A percentile compares a stretch with the other conserved stretches of the same genome.
Conservation (phyloP, 2,888 invertebrate genomes). For the Apodemia zela region DNA sequence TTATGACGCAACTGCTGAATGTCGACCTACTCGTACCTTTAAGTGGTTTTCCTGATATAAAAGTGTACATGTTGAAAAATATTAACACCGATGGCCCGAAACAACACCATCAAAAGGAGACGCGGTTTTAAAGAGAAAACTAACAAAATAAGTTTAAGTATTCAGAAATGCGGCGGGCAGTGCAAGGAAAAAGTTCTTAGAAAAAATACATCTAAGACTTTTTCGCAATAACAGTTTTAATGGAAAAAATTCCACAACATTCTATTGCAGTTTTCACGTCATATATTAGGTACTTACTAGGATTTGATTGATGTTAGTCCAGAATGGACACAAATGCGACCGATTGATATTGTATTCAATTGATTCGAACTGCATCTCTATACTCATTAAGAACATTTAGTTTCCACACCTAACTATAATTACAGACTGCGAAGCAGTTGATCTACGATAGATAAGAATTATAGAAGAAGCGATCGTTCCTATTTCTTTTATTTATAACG, state of each 20-base stretch:
- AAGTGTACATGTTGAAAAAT: too few relatives aligned
- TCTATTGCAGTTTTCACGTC: slow-evolving; percentile 3
- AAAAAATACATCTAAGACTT: neutral
- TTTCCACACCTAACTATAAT: slow-evolving; percentile 20
- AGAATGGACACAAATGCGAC: neutral
- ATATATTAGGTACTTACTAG: slow-evolving; percentile 5
- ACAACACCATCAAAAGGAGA: too few relatives aligned
- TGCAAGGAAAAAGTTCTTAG: too few relatives aligned
- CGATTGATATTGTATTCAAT: slow-evolving; percentile 32
- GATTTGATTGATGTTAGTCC: slow-evolving; percentile 8
- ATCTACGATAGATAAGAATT: neutral
- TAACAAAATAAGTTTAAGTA: too few relatives aligned
- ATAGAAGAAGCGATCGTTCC: neutral
- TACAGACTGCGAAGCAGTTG: slow-evolving; percentile 4
- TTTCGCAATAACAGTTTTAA: neutral
- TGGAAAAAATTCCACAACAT: neutral
- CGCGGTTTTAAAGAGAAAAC: too few relatives aligned
- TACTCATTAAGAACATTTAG: slow-evolving; percentile 27
- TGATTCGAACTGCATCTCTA: slow-evolving; percentile 31
- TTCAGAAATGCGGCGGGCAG: too few relatives aligned
- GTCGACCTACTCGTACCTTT: too few relatives aligned
- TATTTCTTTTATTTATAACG: neutral
- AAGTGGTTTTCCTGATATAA: too few relatives aligned
- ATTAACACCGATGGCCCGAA: too few relatives aligned
- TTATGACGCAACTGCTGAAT: too few relatives aligned